These are phyloP conservation scores for Willowsia nigromaculata DNA, from an alignment of 2,888 invertebrate species.

Conservation along the genomic window DNA sequence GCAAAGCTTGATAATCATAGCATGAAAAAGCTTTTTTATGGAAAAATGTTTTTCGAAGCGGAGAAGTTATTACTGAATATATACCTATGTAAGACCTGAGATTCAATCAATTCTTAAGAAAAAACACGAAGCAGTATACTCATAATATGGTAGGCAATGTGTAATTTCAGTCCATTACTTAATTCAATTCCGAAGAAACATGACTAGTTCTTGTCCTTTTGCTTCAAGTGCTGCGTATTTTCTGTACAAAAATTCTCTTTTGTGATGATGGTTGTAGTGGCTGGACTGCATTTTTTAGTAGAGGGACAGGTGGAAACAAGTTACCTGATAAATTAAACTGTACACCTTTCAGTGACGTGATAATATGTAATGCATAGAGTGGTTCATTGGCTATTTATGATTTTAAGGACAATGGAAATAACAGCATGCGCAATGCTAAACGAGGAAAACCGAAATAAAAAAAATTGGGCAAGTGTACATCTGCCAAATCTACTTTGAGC, in stretches of 20 bases:
- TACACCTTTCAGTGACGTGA: conserved; percentile 29
- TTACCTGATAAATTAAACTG: not conserved
- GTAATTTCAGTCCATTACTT: not conserved
- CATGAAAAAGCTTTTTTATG: conserved; percentile 21
- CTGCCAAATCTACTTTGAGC: not conserved
- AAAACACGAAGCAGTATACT: not conserved
- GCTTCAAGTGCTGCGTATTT: not conserved
- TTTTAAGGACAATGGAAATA: conserved; percentile 4
- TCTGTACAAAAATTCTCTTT: not conserved
- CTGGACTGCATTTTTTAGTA: not conserved
- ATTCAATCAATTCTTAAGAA: not conserved
- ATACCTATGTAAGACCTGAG: not conserved
- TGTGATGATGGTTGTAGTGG: not conserved
- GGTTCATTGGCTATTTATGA: not conserved
- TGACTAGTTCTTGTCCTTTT: not conserved
- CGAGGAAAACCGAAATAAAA: not conserved
- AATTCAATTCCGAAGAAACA: not conserved
- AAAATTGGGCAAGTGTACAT: not conserved
- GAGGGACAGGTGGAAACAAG: conserved; percentile 6
- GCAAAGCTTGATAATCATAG: conserved; percentile 20
- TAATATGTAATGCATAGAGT: not conserved
- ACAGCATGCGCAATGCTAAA: not conserved
- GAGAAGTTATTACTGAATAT: not conserved
- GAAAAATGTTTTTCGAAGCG: not conserved
- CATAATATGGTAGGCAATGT: not conserved